Evolutionary conservation across 64 coral and sea anemone species (phyloP).

Genomic region (Catalaphyllia jardinei): DNA sequence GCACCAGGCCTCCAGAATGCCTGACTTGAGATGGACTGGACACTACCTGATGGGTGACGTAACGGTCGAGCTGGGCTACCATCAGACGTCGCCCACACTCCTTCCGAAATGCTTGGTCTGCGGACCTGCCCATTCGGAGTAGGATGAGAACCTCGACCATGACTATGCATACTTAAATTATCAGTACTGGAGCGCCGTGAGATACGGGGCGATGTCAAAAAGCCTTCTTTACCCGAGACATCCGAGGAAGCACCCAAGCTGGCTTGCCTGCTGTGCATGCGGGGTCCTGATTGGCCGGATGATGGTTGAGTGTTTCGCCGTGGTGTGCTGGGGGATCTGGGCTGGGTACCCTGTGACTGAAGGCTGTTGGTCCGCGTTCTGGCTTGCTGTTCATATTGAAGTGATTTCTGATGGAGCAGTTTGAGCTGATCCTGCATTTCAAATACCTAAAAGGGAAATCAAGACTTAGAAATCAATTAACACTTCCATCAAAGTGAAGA

Average conservation of each 20-base stretch:
- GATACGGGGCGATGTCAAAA: slow-evolving; percentile 69
- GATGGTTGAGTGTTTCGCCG: slow-evolving; percentile 70
- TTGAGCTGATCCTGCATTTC: slow-evolving; percentile 95
- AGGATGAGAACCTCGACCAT: slow-evolving; percentile 28
- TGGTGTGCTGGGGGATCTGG: slow-evolving; percentile 62
- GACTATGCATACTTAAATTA: slow-evolving; percentile 54
- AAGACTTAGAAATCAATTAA: neutral
- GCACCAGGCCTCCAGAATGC: slow-evolving; percentile 69
- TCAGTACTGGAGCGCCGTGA: slow-evolving; percentile 82
- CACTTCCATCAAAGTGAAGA: neutral
- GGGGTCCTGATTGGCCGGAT: slow-evolving; percentile 27
- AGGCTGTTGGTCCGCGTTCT: slow-evolving; percentile 63
- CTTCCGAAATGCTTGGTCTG: slow-evolving; percentile 17
- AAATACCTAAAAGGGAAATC: slow-evolving; percentile 54
- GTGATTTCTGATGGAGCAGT: slow-evolving; percentile 84
- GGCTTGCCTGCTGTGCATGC: slow-evolving; percentile 57
- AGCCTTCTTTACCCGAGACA: slow-evolving; percentile 49
- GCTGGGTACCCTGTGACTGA: slow-evolving; percentile 42
- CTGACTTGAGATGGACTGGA: slow-evolving; percentile 76
- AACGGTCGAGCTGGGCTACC: slow-evolving; percentile 15
- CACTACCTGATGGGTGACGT: slow-evolving; percentile 63
- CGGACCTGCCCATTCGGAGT: slow-evolving; percentile 42
- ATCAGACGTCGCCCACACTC: slow-evolving; percentile 24
- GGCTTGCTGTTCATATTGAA: slow-evolving; percentile 74
- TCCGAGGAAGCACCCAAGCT: slow-evolving; percentile 63